Percentiles rank a stretch among this genome's conserved stretches.
Conservation (phyloP, 2,888 invertebrate genomes). For the Lasius fuliginosus region DNA sequence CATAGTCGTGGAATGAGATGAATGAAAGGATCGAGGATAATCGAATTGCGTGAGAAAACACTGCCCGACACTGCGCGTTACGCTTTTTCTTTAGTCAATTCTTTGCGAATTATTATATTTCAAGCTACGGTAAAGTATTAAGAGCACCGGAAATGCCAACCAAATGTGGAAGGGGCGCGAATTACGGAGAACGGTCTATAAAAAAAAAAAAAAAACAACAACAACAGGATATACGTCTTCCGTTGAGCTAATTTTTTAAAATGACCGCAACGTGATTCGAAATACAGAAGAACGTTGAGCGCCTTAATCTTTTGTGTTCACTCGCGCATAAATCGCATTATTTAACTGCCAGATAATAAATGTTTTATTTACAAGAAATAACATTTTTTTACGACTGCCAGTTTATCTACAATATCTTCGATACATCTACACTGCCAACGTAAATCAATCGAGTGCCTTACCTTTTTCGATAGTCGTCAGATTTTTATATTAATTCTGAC, state of each 20-base stretch:
- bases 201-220: background rate
- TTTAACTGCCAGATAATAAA: constrained; percentile 53
- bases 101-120: constrained; percentile 23
- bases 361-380: constrained; percentile 21
- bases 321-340: constrained; percentile 27
- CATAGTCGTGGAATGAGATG: constrained; percentile 86
- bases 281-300: constrained; percentile 1
- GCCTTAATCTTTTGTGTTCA: constrained; percentile 40
- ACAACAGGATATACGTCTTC: no score
- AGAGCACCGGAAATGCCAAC: constrained; percentile 24
- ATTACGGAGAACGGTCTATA: background rate
- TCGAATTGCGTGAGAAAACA: constrained; percentile 36
- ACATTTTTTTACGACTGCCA: background rate
- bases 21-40: constrained; percentile 18
- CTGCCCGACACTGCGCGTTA: constrained; percentile 55
- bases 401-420: background rate
- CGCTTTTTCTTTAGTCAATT: constrained; percentile 69
- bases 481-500: background rate
- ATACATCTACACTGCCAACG: constrained; percentile 43
- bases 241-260: constrained; percentile 4
- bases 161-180: background rate
- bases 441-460: background rate
- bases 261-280: background rate
- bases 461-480: background rate
- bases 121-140: constrained; percentile 49